A percentile compares a stretch with the other conserved stretches of the same genome.
These are phyloP conservation scores for Calosoma granatense DNA, from an alignment of 1,140 invertebrate genomes.

Conservation along the genomic window DNA sequence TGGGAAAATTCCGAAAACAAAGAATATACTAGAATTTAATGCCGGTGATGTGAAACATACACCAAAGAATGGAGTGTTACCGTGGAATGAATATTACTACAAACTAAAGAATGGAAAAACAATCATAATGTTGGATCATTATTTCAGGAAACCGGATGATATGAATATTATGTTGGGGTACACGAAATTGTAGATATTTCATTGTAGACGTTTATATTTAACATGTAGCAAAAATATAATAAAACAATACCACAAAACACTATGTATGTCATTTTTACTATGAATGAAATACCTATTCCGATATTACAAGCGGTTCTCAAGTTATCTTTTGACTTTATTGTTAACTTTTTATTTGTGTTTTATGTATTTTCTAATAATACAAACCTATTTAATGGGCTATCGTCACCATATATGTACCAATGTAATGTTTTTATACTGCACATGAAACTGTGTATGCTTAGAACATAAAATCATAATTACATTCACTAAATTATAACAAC, in stretches of 20 bases:
- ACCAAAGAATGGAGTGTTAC: slow-evolving; percentile 12
- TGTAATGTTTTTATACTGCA: too few species aligned
- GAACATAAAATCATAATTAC: too few species aligned
- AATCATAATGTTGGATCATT: slow-evolving; percentile 23
- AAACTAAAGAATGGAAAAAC: slow-evolving; percentile 15
- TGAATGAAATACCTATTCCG: neutral
- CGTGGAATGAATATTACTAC: slow-evolving; percentile 19
- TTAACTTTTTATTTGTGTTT: too few species aligned
- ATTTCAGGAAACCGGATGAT: slow-evolving; percentile 27
- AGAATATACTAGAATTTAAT: neutral
- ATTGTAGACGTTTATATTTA: neutral
- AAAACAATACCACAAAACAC: slow-evolving; percentile 1
- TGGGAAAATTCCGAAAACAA: slow-evolving; percentile 12
- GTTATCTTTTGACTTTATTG: too few species aligned
- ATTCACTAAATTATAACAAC: too few species aligned
- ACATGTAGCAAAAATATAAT: slow-evolving; percentile 6
- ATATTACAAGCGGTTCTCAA: too few species aligned
- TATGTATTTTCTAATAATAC: too few species aligned
- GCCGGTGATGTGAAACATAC: slow-evolving; percentile 16
- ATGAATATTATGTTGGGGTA: slow-evolving; percentile 26
- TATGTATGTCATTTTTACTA: neutral
- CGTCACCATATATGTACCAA: too few species aligned
- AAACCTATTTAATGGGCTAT: too few species aligned
- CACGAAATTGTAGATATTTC: neutral
- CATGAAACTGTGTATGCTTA: too few species aligned